These are phyloP conservation scores for Solenopsis fugax DNA, from an alignment of 1,140 invertebrate species.

Conservation along the genomic window DNA sequence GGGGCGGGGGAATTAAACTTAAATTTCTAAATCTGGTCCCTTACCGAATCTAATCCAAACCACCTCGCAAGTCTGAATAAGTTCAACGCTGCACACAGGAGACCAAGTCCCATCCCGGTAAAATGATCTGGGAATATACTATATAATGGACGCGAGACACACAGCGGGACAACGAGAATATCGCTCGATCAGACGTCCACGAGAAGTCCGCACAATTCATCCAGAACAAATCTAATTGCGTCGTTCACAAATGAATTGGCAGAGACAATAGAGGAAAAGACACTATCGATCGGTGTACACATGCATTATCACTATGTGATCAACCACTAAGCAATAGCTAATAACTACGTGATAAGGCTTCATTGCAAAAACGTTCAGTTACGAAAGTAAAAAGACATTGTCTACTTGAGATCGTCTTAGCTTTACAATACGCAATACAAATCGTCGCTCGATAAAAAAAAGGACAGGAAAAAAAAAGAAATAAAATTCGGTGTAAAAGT, in stretches of 20 bases:
- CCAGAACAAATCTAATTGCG: constrained; percentile 60
- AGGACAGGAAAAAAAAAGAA: not conserved
- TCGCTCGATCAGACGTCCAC: constrained; percentile 49
- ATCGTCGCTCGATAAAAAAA: constrained; percentile 14
- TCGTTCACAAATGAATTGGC: constrained; percentile 25
- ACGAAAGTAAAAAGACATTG: constrained; percentile 71
- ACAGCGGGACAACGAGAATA: constrained; percentile 27
- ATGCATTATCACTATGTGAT: constrained; percentile 72
- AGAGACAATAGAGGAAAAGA: constrained; percentile 48
- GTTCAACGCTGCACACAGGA: constrained; percentile 41
- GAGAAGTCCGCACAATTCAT: constrained; percentile 61
- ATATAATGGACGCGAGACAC: constrained; percentile 31
- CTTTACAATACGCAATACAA: constrained; percentile 56
- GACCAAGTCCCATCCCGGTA: constrained; percentile 60
- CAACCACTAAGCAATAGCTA: constrained; percentile 69
- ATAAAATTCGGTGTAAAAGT: constrained; percentile 9
- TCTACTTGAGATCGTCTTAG: constrained; percentile 73
- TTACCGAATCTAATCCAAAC: constrained; percentile 74
- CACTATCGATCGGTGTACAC: constrained; percentile 57
- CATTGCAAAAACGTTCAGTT: constrained; percentile 61
- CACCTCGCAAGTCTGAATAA: constrained; percentile 44
- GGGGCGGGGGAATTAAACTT: constrained; percentile 66
- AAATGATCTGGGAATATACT: constrained; percentile 62
- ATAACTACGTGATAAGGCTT: constrained; percentile 66
- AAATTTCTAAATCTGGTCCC: constrained; percentile 74